Percentiles rank a stretch among this genome's conserved stretches.
These are phyloP conservation scores for Sebastes umbrosus DNA, from an alignment of 2,797 vertebrate genomes.

Conservation along the genomic window DNA sequence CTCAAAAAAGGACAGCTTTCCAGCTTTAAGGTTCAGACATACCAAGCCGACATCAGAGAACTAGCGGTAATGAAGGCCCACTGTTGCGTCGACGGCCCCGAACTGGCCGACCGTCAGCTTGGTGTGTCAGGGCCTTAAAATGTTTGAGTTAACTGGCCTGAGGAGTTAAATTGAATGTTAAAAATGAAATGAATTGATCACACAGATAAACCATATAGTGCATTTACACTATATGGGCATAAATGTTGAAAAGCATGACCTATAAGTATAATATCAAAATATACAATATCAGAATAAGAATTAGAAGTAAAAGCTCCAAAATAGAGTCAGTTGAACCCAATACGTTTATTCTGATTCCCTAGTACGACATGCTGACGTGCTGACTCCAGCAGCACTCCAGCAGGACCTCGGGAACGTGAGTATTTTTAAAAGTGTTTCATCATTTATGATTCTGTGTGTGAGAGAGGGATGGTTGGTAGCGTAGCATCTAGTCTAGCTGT, in stretches of 20 bases:
- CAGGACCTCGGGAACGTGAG: background rate
- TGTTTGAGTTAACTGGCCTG: background rate
- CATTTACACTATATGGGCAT: constrained; percentile 25
- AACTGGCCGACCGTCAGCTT: background rate
- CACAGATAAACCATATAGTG: constrained; percentile 43
- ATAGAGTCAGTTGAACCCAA: background rate
- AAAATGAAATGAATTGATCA: constrained; percentile 44
- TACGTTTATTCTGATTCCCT: background rate
- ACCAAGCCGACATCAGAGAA: no score
- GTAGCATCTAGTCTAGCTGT: constrained; percentile 26
- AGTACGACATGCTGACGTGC: constrained; percentile 1
- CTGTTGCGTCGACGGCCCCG: no score
- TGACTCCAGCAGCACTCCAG: constrained; percentile 24
- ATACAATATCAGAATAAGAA: background rate
- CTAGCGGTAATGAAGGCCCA: no score
- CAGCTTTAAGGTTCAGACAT: background rate
- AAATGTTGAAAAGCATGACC: constrained; percentile 24
- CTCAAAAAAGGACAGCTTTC: background rate
- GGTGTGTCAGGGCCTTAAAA: background rate
- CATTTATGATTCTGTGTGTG: constrained; percentile 62
- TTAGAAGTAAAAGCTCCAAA: background rate
- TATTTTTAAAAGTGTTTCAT: constrained; percentile 41
- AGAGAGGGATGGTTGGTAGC: constrained; percentile 59
- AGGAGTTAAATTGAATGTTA: constrained; percentile 52
- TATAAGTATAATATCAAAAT: background rate